These are phyloP conservation scores for Panorpa germanica DNA, from an alignment of 2,888 invertebrate genomes.

Conservation along the genomic window DNA sequence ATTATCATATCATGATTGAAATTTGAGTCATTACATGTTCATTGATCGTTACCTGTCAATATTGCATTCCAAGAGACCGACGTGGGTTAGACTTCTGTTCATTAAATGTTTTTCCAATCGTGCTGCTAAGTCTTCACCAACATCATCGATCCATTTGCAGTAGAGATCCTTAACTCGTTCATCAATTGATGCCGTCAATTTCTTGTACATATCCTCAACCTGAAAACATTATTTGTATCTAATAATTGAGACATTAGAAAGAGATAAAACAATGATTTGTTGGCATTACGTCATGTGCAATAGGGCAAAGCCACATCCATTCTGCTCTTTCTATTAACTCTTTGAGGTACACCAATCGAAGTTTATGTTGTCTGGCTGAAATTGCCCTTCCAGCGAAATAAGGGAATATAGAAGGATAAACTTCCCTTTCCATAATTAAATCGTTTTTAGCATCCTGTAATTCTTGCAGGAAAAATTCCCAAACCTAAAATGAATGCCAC, in stretches of 20 bases:
- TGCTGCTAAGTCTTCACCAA: slow-evolving; percentile 36
- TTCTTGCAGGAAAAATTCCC: slow-evolving; percentile 56
- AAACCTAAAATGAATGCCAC: slow-evolving; percentile 29
- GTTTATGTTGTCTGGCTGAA: slow-evolving; percentile 44
- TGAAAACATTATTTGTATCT: slow-evolving; percentile 2
- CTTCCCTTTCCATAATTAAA: slow-evolving; percentile 35
- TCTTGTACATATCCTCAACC: slow-evolving; percentile 12
- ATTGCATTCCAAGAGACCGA: slow-evolving; percentile 57
- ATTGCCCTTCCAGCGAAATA: slow-evolving; percentile 53
- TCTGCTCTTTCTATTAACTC: slow-evolving; percentile 50
- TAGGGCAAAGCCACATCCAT: slow-evolving; percentile 60
- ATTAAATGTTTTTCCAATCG: slow-evolving; percentile 54
- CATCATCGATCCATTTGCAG: slow-evolving; percentile 32
- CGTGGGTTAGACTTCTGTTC: slow-evolving; percentile 38
- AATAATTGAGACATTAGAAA: slow-evolving; percentile 3
- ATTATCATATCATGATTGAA: too few relatives aligned
- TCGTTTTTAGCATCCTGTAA: slow-evolving; percentile 55
- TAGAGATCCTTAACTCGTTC: slow-evolving; percentile 30
- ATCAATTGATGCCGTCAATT: slow-evolving; percentile 17
- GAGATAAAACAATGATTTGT: background rate
- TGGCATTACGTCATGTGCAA: slow-evolving; percentile 47
- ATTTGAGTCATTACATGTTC: too few relatives aligned
- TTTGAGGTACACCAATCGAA: slow-evolving; percentile 36
- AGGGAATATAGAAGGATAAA: slow-evolving; percentile 46
- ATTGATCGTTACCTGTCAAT: too few relatives aligned